Base-by-base conservation (phyloP, 2,888 invertebrate genomes). In the Allygus modestus region DNA sequence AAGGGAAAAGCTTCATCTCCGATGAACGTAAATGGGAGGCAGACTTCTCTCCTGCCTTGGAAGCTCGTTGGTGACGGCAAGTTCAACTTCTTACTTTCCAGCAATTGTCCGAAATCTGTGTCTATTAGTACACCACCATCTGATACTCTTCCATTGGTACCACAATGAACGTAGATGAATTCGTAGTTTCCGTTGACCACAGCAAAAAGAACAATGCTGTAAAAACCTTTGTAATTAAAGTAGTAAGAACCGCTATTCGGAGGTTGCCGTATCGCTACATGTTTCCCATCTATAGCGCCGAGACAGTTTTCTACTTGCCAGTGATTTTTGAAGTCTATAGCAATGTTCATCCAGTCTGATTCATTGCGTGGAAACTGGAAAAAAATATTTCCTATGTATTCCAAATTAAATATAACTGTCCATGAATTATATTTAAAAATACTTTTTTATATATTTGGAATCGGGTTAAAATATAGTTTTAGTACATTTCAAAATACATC, bases 1-100 rank as follows among this genome's bases (percentile, higher is more conserved):
- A 88, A 69, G 20, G 86, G 86, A 79, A 88, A 88, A 28, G 87
- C 88, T 43, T 88, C 88, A 84, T 88, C 87, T 11, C 87, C 88
- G 20, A 87, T 71, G 84, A 88, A 87, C n/a, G n/a, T n/a, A 71
- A 86, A 85, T 51, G 83, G 86, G n/a, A 87, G 88, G 1, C 86
- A 43, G 84, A 43, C 28, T 83, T 77, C 43, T 17, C 43, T 9
- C 11, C 33, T 26, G 46, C 20, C 33, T n/a, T 54, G n/a, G 58
- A n/a, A 83, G 46, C 2, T 15, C 37, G 5, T 69, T 69, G n/a
- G n/a, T 81, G 41, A 9, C 31, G 58, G 81, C 9, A 81, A 20
- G 4, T 33, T 58, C 58, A 81, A n/a, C 28, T 7, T 54, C 0
- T 51, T 51, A 31, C n/a, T 23, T 15, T 26, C 26, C 9, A 61